Base-by-base conservation (phyloP, 1,140 invertebrate species). In the Aporrectodea caliginosa region DNA sequence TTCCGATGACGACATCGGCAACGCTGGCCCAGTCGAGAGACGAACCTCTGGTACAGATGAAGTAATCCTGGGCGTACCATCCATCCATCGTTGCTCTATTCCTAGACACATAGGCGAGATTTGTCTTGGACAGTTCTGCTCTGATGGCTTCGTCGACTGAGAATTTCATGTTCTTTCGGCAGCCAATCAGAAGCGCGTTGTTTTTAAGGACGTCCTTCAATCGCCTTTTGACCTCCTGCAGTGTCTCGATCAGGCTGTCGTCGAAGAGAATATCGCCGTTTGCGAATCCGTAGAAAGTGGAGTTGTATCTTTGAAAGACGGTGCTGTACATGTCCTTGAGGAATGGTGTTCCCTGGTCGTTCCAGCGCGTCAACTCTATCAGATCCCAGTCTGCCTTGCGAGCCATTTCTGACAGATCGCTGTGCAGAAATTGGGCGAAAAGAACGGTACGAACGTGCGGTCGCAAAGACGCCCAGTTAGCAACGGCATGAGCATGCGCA, bases 21-120 rank as follows among this genome's bases (percentile, higher is more conserved):
- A 78, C 31, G 31, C 30, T 30, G 6, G 29, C 27, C 77, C 77
- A 78, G n/a, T 31, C 31, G 35, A 78, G 73, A n/a, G n/a, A n/a
- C 29, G 16, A 16, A 29, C 73, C 70, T 31, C 35, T 32, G 0
- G 77, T 78, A 1, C 34, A 29, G 32, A 78, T 32, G 1, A 78
- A 78, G 30, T 78, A 78, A 72, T 78, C 77, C 33, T 78, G 69
- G 33, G 77, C 77, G n/a, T n/a, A n/a, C n/a, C n/a, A n/a, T n/a
- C n/a, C n/a, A 27, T 78, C 30, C 27, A 27, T n/a, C 14, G 58
- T 16, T n/a, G 22, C 30, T 16, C 75, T 58, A 1, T 77, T 77
- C 29, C 29, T 35, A 16, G 75, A 35, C 35, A 27, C 29, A n/a
- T n/a, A n/a, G n/a, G n/a, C n/a, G n/a, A n/a, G n/a, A n/a, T n/a